phyloP scores from a whole-genome alignment of 2,888 invertebrate genomes.

The Rambutsinella grinnellia region DNA sequence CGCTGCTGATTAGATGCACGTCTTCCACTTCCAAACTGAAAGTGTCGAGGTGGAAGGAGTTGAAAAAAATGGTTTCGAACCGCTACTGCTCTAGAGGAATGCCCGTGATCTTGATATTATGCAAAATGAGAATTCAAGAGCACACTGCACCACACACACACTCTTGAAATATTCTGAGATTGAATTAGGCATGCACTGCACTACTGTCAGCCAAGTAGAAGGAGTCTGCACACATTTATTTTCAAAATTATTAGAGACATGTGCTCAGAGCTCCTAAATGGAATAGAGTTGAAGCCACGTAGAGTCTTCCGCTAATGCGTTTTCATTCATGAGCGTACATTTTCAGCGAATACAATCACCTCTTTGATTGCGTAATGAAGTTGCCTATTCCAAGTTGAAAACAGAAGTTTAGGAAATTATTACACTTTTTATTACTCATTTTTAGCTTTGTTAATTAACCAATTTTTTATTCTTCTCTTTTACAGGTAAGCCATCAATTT shows the following conservation, averaged over 20 bases:
- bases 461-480: no score
- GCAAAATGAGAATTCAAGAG: slow-evolving; percentile 45
- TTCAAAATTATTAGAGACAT: not conserved
- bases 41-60: slow-evolving; percentile 1
- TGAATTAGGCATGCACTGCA: not conserved
- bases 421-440: no score
- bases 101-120: slow-evolving; percentile 47
- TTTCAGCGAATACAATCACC: no score
- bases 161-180: not conserved
- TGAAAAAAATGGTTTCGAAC: not conserved
- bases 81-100: not conserved
- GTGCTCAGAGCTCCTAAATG: no score
- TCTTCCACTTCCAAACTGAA: slow-evolving; percentile 5
- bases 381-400: no score
- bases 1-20: not conserved
- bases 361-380: no score
- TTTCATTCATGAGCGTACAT: no score
- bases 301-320: no score
- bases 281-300: no score
- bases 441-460: no score
- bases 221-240: not conserved
- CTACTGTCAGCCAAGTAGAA: not conserved
- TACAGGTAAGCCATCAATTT: no score
- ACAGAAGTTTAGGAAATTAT: no score
- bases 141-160: not conserved